A percentile compares a stretch with the other conserved stretches of the same genome.
Conservation (phyloP, 2,113 vertebrate genomes). For the Aphelocoma coerulescens region DNA sequence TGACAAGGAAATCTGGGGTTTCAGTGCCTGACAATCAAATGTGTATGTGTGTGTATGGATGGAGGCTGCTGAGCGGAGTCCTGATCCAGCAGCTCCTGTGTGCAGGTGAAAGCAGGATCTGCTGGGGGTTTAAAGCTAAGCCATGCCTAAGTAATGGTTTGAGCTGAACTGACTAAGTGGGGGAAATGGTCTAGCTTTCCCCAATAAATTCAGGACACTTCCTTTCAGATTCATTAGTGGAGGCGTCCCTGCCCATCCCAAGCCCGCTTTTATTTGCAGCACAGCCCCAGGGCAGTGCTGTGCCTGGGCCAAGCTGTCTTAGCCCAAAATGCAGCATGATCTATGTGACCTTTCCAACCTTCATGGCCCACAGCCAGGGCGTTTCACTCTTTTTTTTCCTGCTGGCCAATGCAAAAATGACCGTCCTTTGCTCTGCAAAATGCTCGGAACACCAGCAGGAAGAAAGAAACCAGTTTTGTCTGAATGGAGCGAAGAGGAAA, state of each 20-base stretch:
- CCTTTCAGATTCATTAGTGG: background rate
- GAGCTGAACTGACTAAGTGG: background rate
- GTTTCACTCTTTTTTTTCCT: background rate
- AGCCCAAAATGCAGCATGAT: background rate
- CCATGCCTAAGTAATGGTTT: background rate
- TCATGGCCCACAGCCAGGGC: background rate
- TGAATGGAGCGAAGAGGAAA: background rate
- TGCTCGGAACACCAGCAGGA: background rate
- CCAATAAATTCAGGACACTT: background rate
- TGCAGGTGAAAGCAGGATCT: background rate
- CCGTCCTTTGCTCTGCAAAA: background rate
- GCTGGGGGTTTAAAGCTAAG: background rate
- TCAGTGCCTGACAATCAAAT: background rate
- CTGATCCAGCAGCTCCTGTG: background rate
- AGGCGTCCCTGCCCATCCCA: background rate
- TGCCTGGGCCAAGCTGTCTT: background rate
- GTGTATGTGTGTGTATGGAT: background rate
- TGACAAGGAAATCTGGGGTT: background rate
- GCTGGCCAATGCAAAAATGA: background rate
- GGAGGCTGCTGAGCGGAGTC: background rate
- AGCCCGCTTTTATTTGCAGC: background rate
- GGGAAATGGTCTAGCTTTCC: background rate
- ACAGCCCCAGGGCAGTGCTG: background rate
- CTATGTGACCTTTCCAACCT: background rate
- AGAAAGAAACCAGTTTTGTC: background rate